Base-by-base conservation (phyloP, 23 tunicate genomes). In the Styela clava region DNA sequence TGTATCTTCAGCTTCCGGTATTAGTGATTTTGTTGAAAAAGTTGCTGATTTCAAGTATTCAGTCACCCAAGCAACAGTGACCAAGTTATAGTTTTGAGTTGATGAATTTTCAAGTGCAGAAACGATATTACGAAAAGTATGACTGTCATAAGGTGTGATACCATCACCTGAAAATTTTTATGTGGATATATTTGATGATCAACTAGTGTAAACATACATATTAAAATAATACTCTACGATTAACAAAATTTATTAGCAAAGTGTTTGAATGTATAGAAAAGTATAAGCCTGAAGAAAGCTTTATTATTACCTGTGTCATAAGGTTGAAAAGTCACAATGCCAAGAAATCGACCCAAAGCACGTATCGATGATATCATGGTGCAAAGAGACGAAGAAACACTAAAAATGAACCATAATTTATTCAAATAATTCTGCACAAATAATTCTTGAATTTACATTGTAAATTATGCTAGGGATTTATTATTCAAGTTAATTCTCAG, bases 311-410 rank as follows among this genome's bases (percentile, higher is more conserved):
- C 85, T 20, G 69, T 52, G 24, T 71, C 24, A 23, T 69, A 69
- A 24, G 92, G 92, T 23, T 29, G 56, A 70, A 88, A 88, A 23
- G 64, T 71, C 51, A 88, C 44, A 32, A 74, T 69, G 2, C 86
- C 92, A 35, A 82, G 83, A 29, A 88, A 83, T 51, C 78, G 77
- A 32, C 86, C 92, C 82, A 83, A 83, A 32, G 78, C 78, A 34
- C 86, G 79, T 35, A 82, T 34, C 12, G 77, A 71, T 71, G 77
- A 71, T 27, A 71, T 71, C 77, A 71, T 31, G 32, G 24, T 71
- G 35, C 35, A 3, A 35, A 71, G 16, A 3, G 77, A 71, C 16
- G 77, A 26, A 21, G 77, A 21, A 34, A 71, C 35, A 30, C 77
- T 71, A 29, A 27, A 71, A 71, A 33, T 12, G 27, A 24, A 68